Base-by-base conservation (phyloP, 37 sponge, comb jelly and placozoan species). In the Cliona cf. orientalis region DNA sequence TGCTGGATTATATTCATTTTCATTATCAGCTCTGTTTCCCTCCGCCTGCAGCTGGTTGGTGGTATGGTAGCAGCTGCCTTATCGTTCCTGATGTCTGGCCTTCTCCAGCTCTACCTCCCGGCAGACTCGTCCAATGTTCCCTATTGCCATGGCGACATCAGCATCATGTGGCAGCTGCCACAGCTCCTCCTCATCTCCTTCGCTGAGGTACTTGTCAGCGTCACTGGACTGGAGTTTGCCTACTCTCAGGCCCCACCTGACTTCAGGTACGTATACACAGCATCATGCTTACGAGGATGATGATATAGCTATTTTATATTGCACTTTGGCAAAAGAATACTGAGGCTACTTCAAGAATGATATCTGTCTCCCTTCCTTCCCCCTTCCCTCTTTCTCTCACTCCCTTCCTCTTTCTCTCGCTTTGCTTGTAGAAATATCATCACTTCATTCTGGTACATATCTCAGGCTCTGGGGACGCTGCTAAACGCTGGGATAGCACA, bases 161-260 rank as follows among this genome's bases (percentile, higher is more conserved):
- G 45, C 56, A 45, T 91, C 4, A 76, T 76, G 19, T 91, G 92
- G 92, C 92, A 91, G 69, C 36, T 91, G 36, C 92, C 92, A 14
- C 92, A 91, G 64, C 58, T 75, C 40, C 22, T 91, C 5, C 75
- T 87, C 45, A 87, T 91, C 22, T 81, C 92, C 0, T 57, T 91
- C 64, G 92, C 84, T 34, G 92, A 91, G 62, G 83, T 86, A 2
- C 46, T 86, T 42, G 87, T 91, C 11, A 36, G 63, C 29, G 84
- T 91, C 17, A 86, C 92, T 39, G 92, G 87, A 66, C 87, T 91
- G 37, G 92, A 91, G 84, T 87, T 91, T 82, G 87, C 92, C 25
- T 91, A 91, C 69, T 83, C 92, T 41, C 92, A 91, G 46, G 87
- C 92, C 19, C 84, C 92, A 62, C 78, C 87, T 37, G 74, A 71